Base-by-base conservation (phyloP, 1,140 invertebrate species). In the Plectrocnemia conspersa region DNA sequence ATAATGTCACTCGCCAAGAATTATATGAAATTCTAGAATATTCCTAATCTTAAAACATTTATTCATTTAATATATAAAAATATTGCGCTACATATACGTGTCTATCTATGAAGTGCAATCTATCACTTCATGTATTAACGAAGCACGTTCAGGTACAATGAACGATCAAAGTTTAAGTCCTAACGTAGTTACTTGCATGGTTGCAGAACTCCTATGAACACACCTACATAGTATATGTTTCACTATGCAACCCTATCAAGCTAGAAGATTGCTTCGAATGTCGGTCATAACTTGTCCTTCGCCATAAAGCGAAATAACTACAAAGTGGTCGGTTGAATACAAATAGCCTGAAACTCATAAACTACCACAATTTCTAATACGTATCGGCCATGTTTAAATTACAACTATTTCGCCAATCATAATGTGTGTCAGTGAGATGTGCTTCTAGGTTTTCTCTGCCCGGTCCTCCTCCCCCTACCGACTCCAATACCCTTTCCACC, bases 251-350 rank as follows among this genome's bases (percentile, higher is more conserved):
- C n/a, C n/a, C n/a, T n/a, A n/a, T 47, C 32, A 22, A 13, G 33
- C 47, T 50, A 50, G 33, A 50, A 50, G 47, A 50, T 50, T 50
- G 47, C 47, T 35, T 32, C 35, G 16, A 22, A 50, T 50, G 47
- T 50, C 22, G 33, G 33, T 18, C 47, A 19, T 36, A 32, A 50
- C 32, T 50, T 35, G 11, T 33, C 16, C 19, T n/a, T n/a, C n/a
- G n/a, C 47, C 33, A 50, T 50, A 50, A 50, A 50, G 33, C 40
- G 47, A 23, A 50, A 50, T 50, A 50, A 50, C 47, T 50, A 50
- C 47, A 50, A 50, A 50, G 47, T 50, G 47, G 47, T 50, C 33
- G 33, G 47, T 38, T 16, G 35, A 38, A 50, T 50, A 50, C 47
- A 50, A 50, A 50, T 50, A n/a, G n/a, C n/a, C n/a, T n/a, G n/a